Conservation (phyloP, 2,113 vertebrate species). For the Epinephelus fuscoguttatus region DNA sequence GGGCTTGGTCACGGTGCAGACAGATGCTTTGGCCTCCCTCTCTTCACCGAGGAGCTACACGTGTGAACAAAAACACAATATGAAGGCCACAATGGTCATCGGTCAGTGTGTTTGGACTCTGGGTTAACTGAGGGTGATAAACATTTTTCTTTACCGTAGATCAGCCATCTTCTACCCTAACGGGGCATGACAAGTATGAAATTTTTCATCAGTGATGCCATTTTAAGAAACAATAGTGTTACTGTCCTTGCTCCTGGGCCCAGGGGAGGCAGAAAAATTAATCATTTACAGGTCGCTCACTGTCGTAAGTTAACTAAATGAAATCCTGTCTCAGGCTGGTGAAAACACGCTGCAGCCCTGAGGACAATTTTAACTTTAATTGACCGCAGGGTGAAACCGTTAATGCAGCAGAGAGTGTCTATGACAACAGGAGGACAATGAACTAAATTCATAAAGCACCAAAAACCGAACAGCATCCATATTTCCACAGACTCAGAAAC, state of each 20-base stretch:
- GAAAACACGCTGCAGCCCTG: not conserved
- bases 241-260: not conserved
- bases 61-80: not conserved
- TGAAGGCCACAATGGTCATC: not conserved
- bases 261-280: not conserved
- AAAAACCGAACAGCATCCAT: not conserved
- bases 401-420: not conserved
- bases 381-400: not conserved
- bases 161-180: not conserved
- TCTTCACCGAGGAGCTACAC: conserved; percentile 43
- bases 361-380: not conserved
- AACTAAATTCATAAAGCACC: not conserved
- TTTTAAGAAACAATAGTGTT: not conserved
- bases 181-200: not conserved
- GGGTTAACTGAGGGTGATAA: not conserved
- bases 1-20: conserved; percentile 71
- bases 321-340: not conserved
- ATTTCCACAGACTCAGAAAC: too few relatives aligned
- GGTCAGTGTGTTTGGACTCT: not conserved
- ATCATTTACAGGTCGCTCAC: not conserved
- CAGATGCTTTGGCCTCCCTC: not conserved
- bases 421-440: not conserved
- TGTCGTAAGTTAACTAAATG: not conserved
- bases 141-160: not conserved
- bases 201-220: not conserved